These are phyloP conservation scores for Bungarus multicinctus DNA, from an alignment of 2,113 vertebrate species.

Conservation along the genomic window DNA sequence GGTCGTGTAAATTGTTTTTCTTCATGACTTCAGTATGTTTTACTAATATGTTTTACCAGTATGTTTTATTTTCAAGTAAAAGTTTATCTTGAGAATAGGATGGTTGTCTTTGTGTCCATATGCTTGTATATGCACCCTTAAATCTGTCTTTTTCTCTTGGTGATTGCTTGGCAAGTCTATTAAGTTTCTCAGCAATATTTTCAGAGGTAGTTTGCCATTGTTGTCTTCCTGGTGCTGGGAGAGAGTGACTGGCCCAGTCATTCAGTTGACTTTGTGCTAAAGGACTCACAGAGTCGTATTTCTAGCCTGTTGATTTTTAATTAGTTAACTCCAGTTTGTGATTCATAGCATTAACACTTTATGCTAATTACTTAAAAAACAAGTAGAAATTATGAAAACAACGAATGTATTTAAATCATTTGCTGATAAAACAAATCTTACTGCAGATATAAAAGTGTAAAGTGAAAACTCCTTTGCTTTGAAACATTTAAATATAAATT, in stretches of 20 bases:
- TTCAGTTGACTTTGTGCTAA: background rate
- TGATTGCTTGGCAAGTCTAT: background rate
- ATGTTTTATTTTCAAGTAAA: background rate
- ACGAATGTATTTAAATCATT: background rate
- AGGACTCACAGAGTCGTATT: background rate
- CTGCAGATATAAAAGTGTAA: background rate
- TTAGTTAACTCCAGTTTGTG: background rate
- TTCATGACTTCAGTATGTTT: background rate
- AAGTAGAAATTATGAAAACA: background rate
- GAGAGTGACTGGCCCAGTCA: background rate
- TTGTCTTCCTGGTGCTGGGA: background rate
- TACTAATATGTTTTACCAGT: background rate
- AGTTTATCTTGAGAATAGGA: background rate
- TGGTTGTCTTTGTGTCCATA: background rate
- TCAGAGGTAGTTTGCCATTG: background rate
- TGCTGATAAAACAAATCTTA: background rate
- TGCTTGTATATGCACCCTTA: background rate
- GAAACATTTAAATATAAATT: background rate
- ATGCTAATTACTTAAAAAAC: background rate
- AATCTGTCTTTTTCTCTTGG: background rate
- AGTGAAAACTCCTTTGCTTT: background rate
- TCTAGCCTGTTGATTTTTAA: background rate
- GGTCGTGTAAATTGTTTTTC: background rate
- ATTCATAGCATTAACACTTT: background rate
- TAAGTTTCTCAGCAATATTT: background rate